Percentiles rank a stretch among this genome's conserved stretches.
These are phyloP conservation scores for Lates japonicus DNA, from an alignment of 2,797 vertebrate genomes.

Conservation along the genomic window DNA sequence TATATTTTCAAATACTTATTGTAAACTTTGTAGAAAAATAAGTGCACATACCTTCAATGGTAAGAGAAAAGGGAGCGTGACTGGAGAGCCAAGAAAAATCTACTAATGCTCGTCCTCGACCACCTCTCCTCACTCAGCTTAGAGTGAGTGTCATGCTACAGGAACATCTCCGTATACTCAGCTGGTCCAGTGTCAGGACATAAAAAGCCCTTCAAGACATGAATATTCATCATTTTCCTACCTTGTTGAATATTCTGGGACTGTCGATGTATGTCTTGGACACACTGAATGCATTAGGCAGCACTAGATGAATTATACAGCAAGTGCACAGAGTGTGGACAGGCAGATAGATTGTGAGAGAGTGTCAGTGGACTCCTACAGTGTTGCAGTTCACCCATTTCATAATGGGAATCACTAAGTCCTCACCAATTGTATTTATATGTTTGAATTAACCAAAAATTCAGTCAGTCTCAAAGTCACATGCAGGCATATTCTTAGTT, in stretches of 20 bases:
- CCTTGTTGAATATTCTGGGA: constrained; percentile 52
- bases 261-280: constrained; percentile 35
- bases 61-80: neutral
- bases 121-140: constrained; percentile 5
- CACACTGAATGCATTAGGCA: constrained; percentile 46
- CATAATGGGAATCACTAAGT: constrained; percentile 1
- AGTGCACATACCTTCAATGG: neutral
- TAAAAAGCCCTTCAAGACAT: constrained; percentile 53
- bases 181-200: constrained; percentile 31
- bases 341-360: neutral
- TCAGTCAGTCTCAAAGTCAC: neutral
- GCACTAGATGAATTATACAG: constrained; percentile 53
- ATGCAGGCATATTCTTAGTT: no score
- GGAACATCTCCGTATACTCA: constrained; percentile 25
- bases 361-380: constrained; percentile 12
- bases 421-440: neutral
- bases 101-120: neutral
- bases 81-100: neutral
- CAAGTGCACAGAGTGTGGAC: constrained; percentile 37
- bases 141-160: constrained; percentile 22
- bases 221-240: constrained; percentile 59
- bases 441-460: neutral
- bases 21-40: neutral
- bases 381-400: neutral
- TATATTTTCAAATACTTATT: neutral